Percentiles rank a stretch among this genome's conserved stretches.
These are phyloP conservation scores for Drosophila pseudotalamancana DNA, from an alignment of 2,888 invertebrate species.

Conservation along the genomic window DNA sequence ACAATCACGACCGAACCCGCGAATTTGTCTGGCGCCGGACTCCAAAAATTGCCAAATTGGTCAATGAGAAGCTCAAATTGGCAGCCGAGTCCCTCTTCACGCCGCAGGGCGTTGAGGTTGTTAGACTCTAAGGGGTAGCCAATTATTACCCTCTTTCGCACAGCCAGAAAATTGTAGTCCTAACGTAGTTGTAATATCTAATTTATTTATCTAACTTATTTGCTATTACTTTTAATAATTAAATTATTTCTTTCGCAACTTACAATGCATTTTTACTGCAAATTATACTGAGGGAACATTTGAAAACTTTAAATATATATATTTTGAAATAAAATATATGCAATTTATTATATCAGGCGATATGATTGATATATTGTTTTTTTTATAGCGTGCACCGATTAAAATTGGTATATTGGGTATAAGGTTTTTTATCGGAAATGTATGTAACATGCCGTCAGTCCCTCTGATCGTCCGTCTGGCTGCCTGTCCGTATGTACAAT, in stretches of 20 bases:
- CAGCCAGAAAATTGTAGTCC: conserved; percentile 44
- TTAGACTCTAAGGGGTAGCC: conserved; percentile 71
- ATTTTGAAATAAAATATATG: no score
- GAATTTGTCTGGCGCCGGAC: conserved; percentile 94
- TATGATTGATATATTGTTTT: no score
- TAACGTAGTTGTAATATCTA: conserved; percentile 60
- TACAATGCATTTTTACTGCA: no score
- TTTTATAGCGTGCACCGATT: no score
- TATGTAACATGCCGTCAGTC: no score
- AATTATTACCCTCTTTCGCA: conserved; percentile 14
- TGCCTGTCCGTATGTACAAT: no score
- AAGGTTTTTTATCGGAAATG: no score
- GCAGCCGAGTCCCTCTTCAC: conserved; percentile 83
- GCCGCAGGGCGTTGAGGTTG: conserved; percentile 83
- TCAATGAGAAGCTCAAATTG: conserved; percentile 90
- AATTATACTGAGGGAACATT: no score
- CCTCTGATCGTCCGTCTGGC: no score
- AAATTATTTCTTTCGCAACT: conserved; percentile 40
- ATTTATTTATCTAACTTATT: conserved; percentile 77
- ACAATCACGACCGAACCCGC: conserved; percentile 92
- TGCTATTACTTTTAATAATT: conserved; percentile 47
- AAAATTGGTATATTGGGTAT: no score
- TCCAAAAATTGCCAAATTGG: conserved; percentile 92
- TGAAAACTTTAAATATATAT: no score
- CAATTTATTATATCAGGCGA: no score